Conservation (phyloP, 2,797 vertebrate genomes). For the Toxotes lorentzi region DNA sequence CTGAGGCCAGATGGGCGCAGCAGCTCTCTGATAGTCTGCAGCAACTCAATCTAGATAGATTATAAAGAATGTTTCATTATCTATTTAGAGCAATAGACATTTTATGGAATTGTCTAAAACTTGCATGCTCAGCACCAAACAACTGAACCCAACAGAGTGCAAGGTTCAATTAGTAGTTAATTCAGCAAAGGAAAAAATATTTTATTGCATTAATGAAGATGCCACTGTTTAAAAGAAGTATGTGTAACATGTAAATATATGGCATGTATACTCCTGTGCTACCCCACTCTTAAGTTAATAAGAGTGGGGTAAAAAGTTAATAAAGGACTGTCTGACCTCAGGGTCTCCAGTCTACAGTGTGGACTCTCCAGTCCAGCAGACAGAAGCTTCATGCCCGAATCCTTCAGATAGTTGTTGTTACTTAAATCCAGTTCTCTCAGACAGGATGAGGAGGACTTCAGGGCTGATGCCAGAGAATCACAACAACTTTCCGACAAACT, state of each 20-base stretch:
- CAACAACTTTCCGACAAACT: slow-evolving; percentile 36
- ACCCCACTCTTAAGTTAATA: too few species aligned
- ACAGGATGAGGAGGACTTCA: slow-evolving; percentile 19
- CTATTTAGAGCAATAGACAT: not conserved
- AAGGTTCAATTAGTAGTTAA: too few species aligned
- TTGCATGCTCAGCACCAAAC: too few species aligned
- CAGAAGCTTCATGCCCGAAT: slow-evolving; percentile 31
- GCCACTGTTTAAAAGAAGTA: too few species aligned
- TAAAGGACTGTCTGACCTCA: slow-evolving; percentile 22
- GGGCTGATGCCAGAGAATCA: slow-evolving; percentile 28
- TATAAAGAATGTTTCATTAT: not conserved
- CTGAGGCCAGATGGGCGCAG: slow-evolving; percentile 26
- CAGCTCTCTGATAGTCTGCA: slow-evolving; percentile 29
- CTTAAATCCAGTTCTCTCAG: slow-evolving; percentile 39
- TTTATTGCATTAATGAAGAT: too few species aligned
- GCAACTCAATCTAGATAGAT: slow-evolving; percentile 27
- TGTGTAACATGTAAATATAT: too few species aligned
- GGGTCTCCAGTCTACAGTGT: slow-evolving; percentile 26
- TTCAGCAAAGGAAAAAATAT: too few species aligned
- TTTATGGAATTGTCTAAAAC: too few species aligned
- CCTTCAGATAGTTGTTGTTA: slow-evolving; percentile 34
- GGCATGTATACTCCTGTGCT: too few species aligned
- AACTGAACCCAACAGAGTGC: too few species aligned
- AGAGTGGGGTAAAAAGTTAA: not conserved
- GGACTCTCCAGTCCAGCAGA: slow-evolving; percentile 8